Evolutionary conservation across 2,797 vertebrate genomes (phyloP).

Genomic region (Vireo griseus): DNA sequence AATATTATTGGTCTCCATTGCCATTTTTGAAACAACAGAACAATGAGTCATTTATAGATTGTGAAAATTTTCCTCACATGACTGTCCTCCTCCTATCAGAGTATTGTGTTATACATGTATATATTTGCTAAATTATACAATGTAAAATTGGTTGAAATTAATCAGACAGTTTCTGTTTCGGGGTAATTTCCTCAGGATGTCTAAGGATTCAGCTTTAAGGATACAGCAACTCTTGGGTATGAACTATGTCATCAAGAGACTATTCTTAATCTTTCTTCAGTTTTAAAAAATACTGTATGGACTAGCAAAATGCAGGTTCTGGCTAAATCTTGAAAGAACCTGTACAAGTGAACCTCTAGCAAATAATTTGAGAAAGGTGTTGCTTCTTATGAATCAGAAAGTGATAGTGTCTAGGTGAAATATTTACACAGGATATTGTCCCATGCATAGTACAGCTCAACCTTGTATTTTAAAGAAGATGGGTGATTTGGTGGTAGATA

Average conservation of each 20-base stretch:
- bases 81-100: background rate
- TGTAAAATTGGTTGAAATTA: background rate
- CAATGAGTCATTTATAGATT: background rate
- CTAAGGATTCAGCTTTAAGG: background rate
- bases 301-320: background rate
- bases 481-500: background rate
- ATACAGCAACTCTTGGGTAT: background rate
- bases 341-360: background rate
- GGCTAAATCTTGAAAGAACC: background rate
- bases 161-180: background rate
- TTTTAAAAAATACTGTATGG: background rate
- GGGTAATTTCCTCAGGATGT: background rate
- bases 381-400: background rate
- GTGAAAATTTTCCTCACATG: background rate
- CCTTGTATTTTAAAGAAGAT: background rate
- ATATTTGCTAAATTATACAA: background rate
- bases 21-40: background rate
- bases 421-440: background rate
- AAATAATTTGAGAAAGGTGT: background rate
- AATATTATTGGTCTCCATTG: background rate
- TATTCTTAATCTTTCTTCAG: background rate
- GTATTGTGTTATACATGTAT: background rate
- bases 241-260: background rate
- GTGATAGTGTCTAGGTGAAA: background rate
- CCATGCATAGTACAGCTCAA: accelerated